Conservation (phyloP, 2,888 invertebrate genomes). For the Caenorhabditis angaria region DNA sequence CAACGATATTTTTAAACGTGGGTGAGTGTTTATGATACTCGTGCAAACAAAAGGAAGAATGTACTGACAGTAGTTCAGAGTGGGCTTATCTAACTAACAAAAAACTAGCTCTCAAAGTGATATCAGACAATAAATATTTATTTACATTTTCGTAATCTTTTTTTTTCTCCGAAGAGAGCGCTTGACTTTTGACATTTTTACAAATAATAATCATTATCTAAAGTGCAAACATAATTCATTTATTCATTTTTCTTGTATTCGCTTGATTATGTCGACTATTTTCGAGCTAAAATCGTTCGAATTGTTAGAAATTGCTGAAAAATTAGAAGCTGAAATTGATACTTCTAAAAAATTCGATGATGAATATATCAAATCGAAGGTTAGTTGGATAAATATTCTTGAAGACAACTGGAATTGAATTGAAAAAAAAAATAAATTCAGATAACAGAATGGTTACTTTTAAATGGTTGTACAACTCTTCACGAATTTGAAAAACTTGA, state of each 20-base stretch:
- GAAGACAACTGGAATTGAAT: background rate
- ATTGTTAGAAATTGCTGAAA: background rate
- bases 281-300: background rate
- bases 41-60: background rate
- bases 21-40: too few species aligned
- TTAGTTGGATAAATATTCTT: background rate
- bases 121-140: too few species aligned
- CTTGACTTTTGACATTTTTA: conserved; percentile 2
- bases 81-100: background rate
- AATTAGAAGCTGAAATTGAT: background rate
- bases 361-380: background rate
- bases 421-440: too few species aligned
- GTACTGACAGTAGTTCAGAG: background rate
- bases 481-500: background rate
- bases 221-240: background rate
- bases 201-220: conserved; percentile 4
- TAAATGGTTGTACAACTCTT: background rate
- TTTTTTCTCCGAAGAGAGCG: background rate
- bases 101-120: background rate
- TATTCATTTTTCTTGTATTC: too few species aligned
- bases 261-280: background rate
- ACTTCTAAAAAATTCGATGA: background rate
- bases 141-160: background rate
- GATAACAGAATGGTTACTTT: background rate
- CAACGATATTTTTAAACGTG: too few species aligned